Percentiles rank a stretch among this genome's conserved stretches.
These are phyloP conservation scores for Miichthys miiuy DNA, from an alignment of 2,797 vertebrate genomes.

Conservation along the genomic window DNA sequence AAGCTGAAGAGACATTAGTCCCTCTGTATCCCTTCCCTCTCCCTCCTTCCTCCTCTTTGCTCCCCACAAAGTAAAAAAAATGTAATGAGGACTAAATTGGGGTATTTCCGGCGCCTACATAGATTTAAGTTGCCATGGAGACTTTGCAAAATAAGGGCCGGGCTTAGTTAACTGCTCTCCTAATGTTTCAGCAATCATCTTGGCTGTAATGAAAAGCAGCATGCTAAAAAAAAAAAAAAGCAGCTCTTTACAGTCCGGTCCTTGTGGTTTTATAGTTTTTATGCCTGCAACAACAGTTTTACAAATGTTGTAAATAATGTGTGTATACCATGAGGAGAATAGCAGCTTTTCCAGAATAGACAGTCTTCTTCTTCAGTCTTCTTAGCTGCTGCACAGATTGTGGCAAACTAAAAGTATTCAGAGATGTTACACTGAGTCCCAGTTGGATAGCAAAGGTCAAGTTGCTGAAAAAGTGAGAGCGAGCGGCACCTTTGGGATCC, in stretches of 20 bases:
- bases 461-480: slow-evolving; percentile 35
- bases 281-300: slow-evolving; percentile 39
- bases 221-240: slow-evolving; percentile 35
- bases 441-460: slow-evolving; percentile 29
- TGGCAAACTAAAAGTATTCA: slow-evolving; percentile 1
- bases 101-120: slow-evolving; percentile 79
- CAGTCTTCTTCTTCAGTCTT: not conserved
- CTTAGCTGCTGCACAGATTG: not conserved
- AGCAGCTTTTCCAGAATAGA: not conserved
- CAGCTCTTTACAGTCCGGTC: slow-evolving; percentile 40
- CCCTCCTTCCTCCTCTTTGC: slow-evolving; percentile 35
- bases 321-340: not conserved
- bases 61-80: slow-evolving; percentile 39
- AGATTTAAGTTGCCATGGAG: slow-evolving; percentile 80
- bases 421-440: slow-evolving; percentile 3
- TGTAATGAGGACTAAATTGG: slow-evolving; percentile 65
- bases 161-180: slow-evolving; percentile 68
- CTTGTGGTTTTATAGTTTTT: slow-evolving; percentile 48
- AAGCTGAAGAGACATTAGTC: slow-evolving; percentile 44
- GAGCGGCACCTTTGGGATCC: slow-evolving; percentile 28
- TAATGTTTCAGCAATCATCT: slow-evolving; percentile 72
- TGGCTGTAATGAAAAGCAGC: slow-evolving; percentile 77
- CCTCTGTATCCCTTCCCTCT: slow-evolving; percentile 29
- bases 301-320: slow-evolving; percentile 5
- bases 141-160: slow-evolving; percentile 79